Percentiles rank a stretch among this genome's conserved stretches.
Evolutionary conservation across 2,113 vertebrate species (phyloP).

Genomic region (Rhinoderma darwinii): DNA sequence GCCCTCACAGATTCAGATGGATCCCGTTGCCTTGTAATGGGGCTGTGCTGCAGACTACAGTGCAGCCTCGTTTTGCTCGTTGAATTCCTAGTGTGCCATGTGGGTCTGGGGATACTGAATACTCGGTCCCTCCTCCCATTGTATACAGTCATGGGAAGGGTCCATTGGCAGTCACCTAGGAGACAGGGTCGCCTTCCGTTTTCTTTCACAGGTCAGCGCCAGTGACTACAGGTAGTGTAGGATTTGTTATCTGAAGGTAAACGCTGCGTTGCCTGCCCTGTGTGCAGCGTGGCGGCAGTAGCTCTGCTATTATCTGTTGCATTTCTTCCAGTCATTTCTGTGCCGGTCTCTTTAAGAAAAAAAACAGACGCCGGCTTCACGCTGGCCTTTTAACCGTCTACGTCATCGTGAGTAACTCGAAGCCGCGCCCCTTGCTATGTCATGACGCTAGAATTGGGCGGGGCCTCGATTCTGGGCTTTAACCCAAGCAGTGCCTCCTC

Average conservation of each 20-base stretch:
- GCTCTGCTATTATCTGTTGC: too few relatives aligned
- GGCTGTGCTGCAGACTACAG: too few relatives aligned
- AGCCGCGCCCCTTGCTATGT: not conserved
- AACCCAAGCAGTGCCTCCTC: slow-evolving; percentile 45
- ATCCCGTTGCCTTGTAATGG: too few relatives aligned
- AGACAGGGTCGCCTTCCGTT: not conserved
- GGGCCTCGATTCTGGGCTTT: not conserved
- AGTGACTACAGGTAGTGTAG: not conserved
- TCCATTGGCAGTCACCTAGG: slow-evolving; percentile 7
- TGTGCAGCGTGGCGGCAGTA: too few relatives aligned
- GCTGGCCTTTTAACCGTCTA: slow-evolving; percentile 12
- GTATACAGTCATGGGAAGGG: not conserved
- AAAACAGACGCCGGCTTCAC: not conserved
- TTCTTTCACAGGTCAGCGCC: not conserved
- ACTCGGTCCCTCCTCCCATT: not conserved
- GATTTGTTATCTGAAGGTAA: too few relatives aligned
- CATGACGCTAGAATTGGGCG: slow-evolving; percentile 11
- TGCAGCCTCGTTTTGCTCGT: too few relatives aligned
- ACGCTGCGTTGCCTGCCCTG: too few relatives aligned
- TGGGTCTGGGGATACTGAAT: not conserved
- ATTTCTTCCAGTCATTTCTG: too few relatives aligned
- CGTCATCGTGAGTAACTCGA: slow-evolving; percentile 10
- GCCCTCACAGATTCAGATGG: too few relatives aligned
- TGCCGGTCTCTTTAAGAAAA: not conserved
- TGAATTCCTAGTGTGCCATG: not conserved